Evolutionary conservation across 2,113 vertebrate species (phyloP).

Genomic region (Bostrychus sinensis): DNA sequence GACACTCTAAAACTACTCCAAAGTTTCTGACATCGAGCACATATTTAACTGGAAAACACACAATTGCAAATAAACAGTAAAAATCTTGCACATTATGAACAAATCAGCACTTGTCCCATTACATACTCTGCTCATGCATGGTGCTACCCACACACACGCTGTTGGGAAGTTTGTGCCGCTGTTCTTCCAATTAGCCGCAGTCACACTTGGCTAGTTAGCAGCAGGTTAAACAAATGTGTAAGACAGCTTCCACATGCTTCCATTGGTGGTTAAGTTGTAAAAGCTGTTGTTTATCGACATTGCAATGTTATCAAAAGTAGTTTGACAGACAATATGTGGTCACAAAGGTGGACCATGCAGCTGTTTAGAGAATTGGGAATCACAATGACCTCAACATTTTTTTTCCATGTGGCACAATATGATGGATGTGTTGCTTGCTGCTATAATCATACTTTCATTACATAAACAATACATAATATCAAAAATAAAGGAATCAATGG

Average conservation of each 20-base stretch:
- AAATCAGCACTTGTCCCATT: conserved; percentile 25
- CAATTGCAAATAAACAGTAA: too few relatives aligned
- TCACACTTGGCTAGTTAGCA: conserved; percentile 58
- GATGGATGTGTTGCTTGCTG: too few relatives aligned
- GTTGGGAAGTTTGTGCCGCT: conserved; percentile 17
- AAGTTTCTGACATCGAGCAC: too few relatives aligned
- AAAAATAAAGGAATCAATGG: too few relatives aligned
- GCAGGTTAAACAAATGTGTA: conserved; percentile 41
- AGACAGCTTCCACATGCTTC: conserved; percentile 39
- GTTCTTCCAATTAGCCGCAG: conserved; percentile 53
- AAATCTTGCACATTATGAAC: conserved; percentile 17
- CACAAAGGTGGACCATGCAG: conserved; percentile 23
- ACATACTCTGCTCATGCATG: conserved; percentile 9
- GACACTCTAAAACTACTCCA: too few relatives aligned
- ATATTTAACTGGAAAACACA: too few relatives aligned
- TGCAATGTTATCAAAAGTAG: conserved; percentile 10
- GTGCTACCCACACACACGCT: conserved; percentile 27
- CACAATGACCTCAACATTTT: background rate
- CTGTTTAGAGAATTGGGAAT: background rate
- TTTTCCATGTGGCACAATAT: background rate
- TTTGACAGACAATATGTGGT: conserved; percentile 22
- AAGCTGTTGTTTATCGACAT: conserved; percentile 37
- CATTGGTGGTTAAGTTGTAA: conserved; percentile 48
- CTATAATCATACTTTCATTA: too few relatives aligned
- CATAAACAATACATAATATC: too few relatives aligned